Percentiles rank a stretch among this genome's conserved stretches.
These are phyloP conservation scores for Microctonus hyperodae DNA, from an alignment of 2,888 invertebrate species.

Conservation along the genomic window DNA sequence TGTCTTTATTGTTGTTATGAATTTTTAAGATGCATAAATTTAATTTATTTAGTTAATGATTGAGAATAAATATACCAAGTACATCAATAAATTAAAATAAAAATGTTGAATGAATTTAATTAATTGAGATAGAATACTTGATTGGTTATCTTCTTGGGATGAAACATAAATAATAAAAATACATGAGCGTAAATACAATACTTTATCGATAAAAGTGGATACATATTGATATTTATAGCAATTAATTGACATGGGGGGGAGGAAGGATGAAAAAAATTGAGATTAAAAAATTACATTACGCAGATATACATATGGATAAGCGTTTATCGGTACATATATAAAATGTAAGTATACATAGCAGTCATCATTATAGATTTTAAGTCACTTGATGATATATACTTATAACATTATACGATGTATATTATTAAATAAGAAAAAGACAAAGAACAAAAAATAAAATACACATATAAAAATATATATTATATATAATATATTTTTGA, in stretches of 20 bases:
- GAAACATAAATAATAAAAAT: neutral
- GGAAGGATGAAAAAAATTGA: conserved; percentile 1
- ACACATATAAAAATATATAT: conserved; percentile 37
- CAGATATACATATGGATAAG: conserved; percentile 41
- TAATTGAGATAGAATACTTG: neutral
- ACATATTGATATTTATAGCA: conserved; percentile 14
- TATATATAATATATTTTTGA: conserved; percentile 54
- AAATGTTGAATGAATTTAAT: neutral
- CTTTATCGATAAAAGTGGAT: conserved; percentile 9
- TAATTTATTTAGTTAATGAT: neutral
- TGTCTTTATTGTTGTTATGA: conserved; percentile 43
- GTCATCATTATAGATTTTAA: conserved; percentile 31
- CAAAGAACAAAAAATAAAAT: conserved; percentile 25
- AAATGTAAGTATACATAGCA: conserved; percentile 15
- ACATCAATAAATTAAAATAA: neutral
- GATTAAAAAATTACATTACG: conserved; percentile 34
- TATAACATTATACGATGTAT: conserved; percentile 35
- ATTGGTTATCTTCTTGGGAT: conserved; percentile 2
- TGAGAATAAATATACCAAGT: neutral
- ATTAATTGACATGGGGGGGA: neutral
- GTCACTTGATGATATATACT: conserved; percentile 33
- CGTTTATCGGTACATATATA: conserved; percentile 38
- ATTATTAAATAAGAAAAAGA: conserved; percentile 31
- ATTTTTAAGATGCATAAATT: conserved; percentile 12
- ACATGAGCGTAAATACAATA: neutral